These are phyloP conservation scores for Agrochola macilenta DNA, from an alignment of 2,888 invertebrate genomes.

Conservation along the genomic window DNA sequence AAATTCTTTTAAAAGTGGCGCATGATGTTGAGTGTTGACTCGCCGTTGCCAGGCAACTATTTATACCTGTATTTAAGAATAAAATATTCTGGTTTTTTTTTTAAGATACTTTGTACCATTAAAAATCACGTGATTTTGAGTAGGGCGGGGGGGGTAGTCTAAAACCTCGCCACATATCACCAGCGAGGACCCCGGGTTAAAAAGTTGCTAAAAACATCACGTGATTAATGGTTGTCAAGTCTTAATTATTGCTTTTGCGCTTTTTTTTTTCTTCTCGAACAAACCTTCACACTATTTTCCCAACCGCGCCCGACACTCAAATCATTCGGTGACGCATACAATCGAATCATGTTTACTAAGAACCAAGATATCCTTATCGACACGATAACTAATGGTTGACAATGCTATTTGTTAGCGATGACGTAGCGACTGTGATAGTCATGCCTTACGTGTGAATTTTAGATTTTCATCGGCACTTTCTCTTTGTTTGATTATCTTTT, in stretches of 20 bases:
- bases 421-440: conserved; percentile 41
- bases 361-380: conserved; percentile 49
- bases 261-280: neutral
- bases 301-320: conserved; percentile 40
- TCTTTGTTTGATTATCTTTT: neutral
- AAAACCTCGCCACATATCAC: too few relatives aligned
- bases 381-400: conserved; percentile 40
- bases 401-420: conserved; percentile 30
- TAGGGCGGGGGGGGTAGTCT: too few relatives aligned
- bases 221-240: neutral
- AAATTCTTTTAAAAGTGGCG: neutral
- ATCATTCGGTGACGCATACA: conserved; percentile 39
- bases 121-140: too few relatives aligned
- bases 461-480: conserved; percentile 6
- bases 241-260: neutral
- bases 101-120: too few relatives aligned
- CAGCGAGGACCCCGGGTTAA: too few relatives aligned
- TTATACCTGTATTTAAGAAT: too few relatives aligned
- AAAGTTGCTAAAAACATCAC: too few relatives aligned
- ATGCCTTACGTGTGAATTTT: conserved; percentile 3
- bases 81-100: too few relatives aligned
- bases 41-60: too few relatives aligned
- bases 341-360: conserved; percentile 40
- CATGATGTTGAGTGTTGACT: too few relatives aligned
- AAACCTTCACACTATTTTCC: neutral